These are phyloP conservation scores for Aricia agestis DNA, from an alignment of 1,140 invertebrate genomes.

Conservation along the genomic window DNA sequence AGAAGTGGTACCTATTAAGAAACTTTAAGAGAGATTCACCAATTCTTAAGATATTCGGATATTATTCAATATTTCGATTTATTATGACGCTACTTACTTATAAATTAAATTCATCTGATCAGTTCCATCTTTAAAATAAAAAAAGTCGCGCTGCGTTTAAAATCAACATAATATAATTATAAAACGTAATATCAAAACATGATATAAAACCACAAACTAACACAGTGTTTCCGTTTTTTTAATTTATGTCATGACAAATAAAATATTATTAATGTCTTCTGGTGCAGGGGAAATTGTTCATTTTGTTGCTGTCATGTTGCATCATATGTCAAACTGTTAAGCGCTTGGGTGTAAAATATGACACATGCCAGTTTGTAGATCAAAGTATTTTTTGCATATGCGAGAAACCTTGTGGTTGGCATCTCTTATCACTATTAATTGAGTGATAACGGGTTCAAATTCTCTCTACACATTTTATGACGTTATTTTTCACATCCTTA, in stretches of 20 bases:
- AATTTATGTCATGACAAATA: conserved; percentile 7
- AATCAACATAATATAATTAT: not conserved
- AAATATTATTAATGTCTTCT: conserved; percentile 7
- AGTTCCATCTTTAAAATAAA: no score
- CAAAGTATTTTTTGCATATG: not conserved
- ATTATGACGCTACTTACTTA: no score
- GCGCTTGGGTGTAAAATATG: not conserved
- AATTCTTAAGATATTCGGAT: no score
- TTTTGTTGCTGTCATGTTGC: conserved; percentile 6
- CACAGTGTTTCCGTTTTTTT: not conserved
- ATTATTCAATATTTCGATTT: no score
- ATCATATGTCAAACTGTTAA: conserved; percentile 6
- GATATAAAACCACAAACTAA: not conserved
- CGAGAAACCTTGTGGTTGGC: not conserved
- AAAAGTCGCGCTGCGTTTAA: not conserved
- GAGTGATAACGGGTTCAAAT: not conserved
- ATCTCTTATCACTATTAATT: not conserved
- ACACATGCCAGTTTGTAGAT: not conserved
- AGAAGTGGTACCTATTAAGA: not conserved
- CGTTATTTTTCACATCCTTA: not conserved
- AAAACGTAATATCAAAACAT: not conserved
- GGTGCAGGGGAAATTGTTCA: conserved; percentile 11
- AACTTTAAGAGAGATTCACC: no score
- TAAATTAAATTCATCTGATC: no score
- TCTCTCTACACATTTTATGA: not conserved